These are phyloP conservation scores for Gymnothorax javanicus DNA, from an alignment of 2,797 vertebrate species.

Conservation along the genomic window DNA sequence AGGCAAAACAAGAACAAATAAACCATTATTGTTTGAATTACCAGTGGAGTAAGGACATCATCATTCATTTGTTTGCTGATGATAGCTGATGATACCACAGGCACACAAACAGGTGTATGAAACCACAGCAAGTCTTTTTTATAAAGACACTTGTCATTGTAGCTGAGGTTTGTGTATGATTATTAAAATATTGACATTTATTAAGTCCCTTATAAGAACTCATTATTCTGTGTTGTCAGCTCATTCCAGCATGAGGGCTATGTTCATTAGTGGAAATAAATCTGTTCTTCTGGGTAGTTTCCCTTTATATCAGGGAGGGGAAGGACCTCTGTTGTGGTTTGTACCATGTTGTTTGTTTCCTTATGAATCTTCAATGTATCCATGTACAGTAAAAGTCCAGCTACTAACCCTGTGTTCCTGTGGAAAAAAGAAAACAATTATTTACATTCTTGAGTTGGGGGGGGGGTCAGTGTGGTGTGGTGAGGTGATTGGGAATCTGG, in stretches of 20 bases:
- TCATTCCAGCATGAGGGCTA: slow-evolving; percentile 57
- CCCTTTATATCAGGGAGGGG: not conserved
- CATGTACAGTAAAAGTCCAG: slow-evolving; percentile 19
- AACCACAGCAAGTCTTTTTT: slow-evolving; percentile 27
- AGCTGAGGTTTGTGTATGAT: slow-evolving; percentile 41
- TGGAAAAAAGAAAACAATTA: slow-evolving; percentile 31
- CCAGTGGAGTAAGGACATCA: slow-evolving; percentile 8
- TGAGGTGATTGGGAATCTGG: not conserved
- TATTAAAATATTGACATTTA: slow-evolving; percentile 47
- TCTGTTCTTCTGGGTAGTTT: slow-evolving; percentile 39
- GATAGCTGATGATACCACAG: not conserved
- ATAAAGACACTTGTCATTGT: slow-evolving; percentile 37
- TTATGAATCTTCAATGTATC: not conserved
- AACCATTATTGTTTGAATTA: not conserved
- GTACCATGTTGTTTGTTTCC: not conserved
- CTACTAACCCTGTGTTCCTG: slow-evolving; percentile 10
- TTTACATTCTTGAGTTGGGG: not conserved
- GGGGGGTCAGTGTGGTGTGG: not conserved
- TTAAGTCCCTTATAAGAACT: slow-evolving; percentile 40
- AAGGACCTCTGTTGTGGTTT: not conserved
- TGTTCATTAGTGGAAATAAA: slow-evolving; percentile 59
- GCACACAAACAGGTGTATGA: not conserved
- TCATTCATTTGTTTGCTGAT: slow-evolving; percentile 6
- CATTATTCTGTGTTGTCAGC: slow-evolving; percentile 56
- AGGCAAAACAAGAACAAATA: not conserved